Percentiles rank a stretch among this genome's conserved stretches.
These are phyloP conservation scores for Laothoe populi DNA, from an alignment of 2,888 invertebrate species.

Conservation along the genomic window DNA sequence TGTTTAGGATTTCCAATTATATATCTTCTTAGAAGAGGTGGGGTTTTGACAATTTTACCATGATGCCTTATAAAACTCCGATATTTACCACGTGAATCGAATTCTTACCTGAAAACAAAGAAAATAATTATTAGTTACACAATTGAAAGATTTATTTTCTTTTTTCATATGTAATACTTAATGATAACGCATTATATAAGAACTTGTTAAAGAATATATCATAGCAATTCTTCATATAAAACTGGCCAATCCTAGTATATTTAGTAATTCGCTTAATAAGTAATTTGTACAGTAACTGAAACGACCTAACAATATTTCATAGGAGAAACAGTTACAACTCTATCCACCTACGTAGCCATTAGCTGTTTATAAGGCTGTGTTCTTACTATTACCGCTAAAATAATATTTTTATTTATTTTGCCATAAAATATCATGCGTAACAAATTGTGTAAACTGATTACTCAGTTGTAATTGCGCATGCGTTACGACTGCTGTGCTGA, in stretches of 20 bases:
- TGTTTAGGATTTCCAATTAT: no score
- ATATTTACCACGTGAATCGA: background rate
- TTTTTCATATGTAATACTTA: no score
- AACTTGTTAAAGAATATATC: no score
- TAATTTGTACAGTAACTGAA: conserved; percentile 40
- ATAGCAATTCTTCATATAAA: background rate
- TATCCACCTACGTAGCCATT: conserved; percentile 64
- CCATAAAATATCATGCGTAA: no score
- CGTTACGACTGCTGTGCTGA: no score
- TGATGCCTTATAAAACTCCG: background rate
- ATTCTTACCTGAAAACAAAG: conserved; percentile 56
- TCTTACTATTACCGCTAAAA: conserved; percentile 44
- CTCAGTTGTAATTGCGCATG: no score
- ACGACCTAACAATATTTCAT: conserved; percentile 63
- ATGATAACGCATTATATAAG: no score
- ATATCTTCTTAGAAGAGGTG: no score
- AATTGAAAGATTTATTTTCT: no score
- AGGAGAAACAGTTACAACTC: conserved; percentile 58
- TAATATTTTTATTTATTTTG: no score
- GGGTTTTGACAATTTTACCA: no score
- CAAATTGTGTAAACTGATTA: no score
- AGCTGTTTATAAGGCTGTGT: conserved; percentile 59
- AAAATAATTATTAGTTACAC: conserved; percentile 36
- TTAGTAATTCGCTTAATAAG: conserved; percentile 2
- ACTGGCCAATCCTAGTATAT: background rate